Conservation (phyloP, 2,888 invertebrate genomes). For the Diaperis boleti region DNA sequence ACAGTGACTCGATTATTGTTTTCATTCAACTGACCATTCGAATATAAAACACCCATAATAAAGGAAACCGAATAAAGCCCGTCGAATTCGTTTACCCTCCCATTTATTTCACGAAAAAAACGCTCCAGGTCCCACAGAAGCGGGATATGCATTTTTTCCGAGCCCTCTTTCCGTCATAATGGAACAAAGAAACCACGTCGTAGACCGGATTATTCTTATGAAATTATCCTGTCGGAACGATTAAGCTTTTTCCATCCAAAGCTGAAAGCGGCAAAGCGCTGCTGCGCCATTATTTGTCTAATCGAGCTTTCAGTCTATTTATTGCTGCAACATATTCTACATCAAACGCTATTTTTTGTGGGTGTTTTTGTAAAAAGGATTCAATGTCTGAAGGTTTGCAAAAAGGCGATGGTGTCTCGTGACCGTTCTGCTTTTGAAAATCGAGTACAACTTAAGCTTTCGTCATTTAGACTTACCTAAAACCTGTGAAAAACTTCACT, state of each 20-base stretch:
- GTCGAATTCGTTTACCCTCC: conserved; percentile 37
- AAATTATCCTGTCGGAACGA: conserved; percentile 8
- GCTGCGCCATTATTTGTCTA: conserved; percentile 17
- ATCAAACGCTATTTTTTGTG: conserved; percentile 18
- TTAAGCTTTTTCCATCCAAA: conserved; percentile 29
- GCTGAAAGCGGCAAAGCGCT: conserved; percentile 12
- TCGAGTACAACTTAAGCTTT: too few relatives aligned
- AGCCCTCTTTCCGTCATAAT: not conserved
- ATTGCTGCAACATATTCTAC: conserved; percentile 19
- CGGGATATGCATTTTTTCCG: conserved; percentile 27
- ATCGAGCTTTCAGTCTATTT: conserved; percentile 28
- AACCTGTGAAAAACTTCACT: too few relatives aligned
- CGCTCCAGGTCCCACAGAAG: conserved; percentile 9
- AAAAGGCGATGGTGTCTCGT: too few relatives aligned
- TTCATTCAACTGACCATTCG: conserved; percentile 35
- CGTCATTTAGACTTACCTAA: too few relatives aligned
- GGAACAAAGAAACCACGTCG: conserved; percentile 15
- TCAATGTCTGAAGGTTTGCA: not conserved
- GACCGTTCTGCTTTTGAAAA: too few relatives aligned
- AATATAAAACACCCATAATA: conserved; percentile 40
- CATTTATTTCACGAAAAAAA: conserved; percentile 36
- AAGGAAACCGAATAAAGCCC: conserved; percentile 40
- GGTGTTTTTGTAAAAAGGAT: not conserved
- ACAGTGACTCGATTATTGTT: conserved; percentile 32
- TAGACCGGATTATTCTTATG: conserved; percentile 14